A percentile compares a stretch with the other conserved stretches of the same genome.
Evolutionary conservation across 2,797 vertebrate species (phyloP).

Genomic region (Selene dorsalis): DNA sequence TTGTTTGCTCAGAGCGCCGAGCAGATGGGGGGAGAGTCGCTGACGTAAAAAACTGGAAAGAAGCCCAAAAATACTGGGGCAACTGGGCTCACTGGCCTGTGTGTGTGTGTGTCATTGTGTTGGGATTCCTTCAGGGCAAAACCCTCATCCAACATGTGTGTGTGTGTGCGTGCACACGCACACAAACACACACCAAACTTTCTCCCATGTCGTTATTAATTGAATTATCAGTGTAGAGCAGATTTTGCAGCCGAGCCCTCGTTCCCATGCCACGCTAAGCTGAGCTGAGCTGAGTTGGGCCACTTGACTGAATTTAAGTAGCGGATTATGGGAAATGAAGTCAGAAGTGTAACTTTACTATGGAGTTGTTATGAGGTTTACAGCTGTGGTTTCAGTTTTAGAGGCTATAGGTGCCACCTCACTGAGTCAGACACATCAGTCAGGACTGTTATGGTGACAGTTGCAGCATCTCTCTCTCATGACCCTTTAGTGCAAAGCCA

Average conservation of each 20-base stretch:
- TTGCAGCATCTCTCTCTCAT: background rate
- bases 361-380: background rate
- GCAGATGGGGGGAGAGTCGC: conserved; percentile 60
- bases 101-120: conserved; percentile 44
- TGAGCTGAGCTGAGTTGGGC: conserved; percentile 2
- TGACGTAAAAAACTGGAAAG: conserved; percentile 79
- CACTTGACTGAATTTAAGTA: conserved; percentile 7
- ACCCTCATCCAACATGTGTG: conserved; percentile 28
- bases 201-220: conserved; percentile 51
- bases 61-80: conserved; percentile 82
- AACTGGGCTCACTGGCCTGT: conserved; percentile 43
- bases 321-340: conserved; percentile 50
- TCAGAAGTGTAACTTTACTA: conserved; percentile 1
- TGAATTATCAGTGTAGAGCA: conserved; percentile 55
- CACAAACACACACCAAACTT: background rate
- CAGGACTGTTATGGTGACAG: background rate
- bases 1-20: conserved; percentile 66
- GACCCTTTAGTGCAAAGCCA: conserved; percentile 6
- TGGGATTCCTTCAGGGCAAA: conserved; percentile 32
- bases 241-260: conserved; percentile 38
- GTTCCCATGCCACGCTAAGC: conserved; percentile 49
- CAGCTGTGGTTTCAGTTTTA: conserved; percentile 3
- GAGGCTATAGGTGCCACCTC: conserved; percentile 12
- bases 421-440: conserved; percentile 18
- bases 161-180: conserved; percentile 33